Evolutionary conservation across 2,797 vertebrate genomes (phyloP).

Genomic region (Periophthalmus magnuspinnatus): DNA sequence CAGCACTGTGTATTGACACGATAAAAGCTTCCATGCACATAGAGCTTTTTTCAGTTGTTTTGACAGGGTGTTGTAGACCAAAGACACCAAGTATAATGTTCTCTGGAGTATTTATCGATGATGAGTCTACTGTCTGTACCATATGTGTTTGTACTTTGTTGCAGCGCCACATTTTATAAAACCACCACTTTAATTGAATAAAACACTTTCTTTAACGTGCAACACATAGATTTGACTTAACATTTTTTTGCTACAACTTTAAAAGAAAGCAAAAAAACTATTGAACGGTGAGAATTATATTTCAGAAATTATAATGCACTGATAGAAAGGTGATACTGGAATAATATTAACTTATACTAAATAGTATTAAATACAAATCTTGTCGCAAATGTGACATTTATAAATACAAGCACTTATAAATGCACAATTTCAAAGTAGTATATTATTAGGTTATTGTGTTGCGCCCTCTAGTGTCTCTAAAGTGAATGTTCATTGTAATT

Average conservation of each 20-base stretch:
- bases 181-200: slow-evolving; percentile 65
- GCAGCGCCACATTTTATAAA: slow-evolving; percentile 74
- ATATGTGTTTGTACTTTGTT: slow-evolving; percentile 67
- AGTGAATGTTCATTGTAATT: slow-evolving; percentile 18
- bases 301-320: background rate
- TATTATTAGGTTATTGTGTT: background rate
- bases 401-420: no score
- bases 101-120: slow-evolving; percentile 65
- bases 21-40: slow-evolving; percentile 60
- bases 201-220: slow-evolving; percentile 47
- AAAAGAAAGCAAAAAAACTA: background rate
- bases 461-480: slow-evolving; percentile 45
- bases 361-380: no score
- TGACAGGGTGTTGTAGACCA: slow-evolving; percentile 61
- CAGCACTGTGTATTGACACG: slow-evolving; percentile 27
- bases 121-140: slow-evolving; percentile 57
- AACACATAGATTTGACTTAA: slow-evolving; percentile 9
- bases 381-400: no score
- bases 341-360: no score
- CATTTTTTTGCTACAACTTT: background rate
- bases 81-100: slow-evolving; percentile 64
- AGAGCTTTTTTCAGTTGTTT: slow-evolving; percentile 51
- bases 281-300: background rate
- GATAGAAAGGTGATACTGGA: background rate
- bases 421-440: background rate